phyloP scores from a whole-genome alignment of 2,888 invertebrate genomes.

The Acanthosepion esculentum region DNA sequence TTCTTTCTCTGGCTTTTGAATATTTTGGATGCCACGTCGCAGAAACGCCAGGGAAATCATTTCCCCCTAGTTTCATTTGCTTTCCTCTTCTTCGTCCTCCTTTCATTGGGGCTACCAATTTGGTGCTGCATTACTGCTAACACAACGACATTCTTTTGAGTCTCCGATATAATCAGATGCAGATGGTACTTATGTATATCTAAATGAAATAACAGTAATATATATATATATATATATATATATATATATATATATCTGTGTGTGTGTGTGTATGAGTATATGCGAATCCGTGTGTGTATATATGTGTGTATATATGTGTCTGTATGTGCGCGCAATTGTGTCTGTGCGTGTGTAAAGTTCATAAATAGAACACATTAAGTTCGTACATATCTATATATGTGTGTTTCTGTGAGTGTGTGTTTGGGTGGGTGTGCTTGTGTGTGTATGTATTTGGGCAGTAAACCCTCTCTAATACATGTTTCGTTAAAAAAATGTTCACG shows the following conservation, averaged over 20 bases:
- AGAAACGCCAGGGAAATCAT: not conserved
- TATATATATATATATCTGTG: not conserved
- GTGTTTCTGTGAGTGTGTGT: no score
- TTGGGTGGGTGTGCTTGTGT: not conserved
- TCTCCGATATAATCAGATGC: not conserved
- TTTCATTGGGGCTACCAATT: not conserved
- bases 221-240: constrained; percentile 11
- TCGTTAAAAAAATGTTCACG: no score
- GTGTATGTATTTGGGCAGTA: not conserved
- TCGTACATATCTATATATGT: no score
- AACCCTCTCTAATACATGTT: no score
- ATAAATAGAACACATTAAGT: no score
- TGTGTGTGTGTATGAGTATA: not conserved
- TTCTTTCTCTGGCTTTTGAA: not conserved
- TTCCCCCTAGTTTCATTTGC: not conserved
- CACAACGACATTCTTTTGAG: constrained; percentile 12
- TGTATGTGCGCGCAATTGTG: not conserved
- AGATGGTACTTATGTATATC: not conserved
- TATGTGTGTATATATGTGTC: not conserved
- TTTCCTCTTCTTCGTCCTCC: not conserved
- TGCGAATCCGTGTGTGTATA: not conserved
- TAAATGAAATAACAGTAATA: not conserved
- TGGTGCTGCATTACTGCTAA: not conserved
- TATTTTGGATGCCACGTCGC: constrained; percentile 24
- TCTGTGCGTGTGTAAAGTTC: not conserved